Percentiles rank a stretch among this genome's conserved stretches.
These are phyloP conservation scores for Drosophila tropicalis DNA, from an alignment of 1,140 invertebrate species.

Conservation along the genomic window DNA sequence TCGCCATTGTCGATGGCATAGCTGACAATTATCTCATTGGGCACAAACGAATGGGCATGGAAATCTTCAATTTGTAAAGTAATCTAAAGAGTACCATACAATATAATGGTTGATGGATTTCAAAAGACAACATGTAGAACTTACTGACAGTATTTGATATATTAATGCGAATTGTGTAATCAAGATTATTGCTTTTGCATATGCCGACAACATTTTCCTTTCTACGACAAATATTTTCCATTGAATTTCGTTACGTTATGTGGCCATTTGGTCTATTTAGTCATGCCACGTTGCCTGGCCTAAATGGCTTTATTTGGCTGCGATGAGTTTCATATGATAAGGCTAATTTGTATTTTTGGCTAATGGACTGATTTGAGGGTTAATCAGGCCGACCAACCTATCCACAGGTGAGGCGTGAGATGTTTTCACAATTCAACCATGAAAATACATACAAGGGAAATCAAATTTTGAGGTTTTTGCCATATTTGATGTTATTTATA, in stretches of 20 bases:
- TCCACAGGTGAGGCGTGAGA: not conserved
- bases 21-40: constrained; percentile 46
- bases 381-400: not conserved
- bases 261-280: constrained; percentile 38
- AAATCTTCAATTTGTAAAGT: constrained; percentile 54
- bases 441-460: not conserved
- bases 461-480: too few relatives aligned
- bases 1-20: constrained; percentile 37
- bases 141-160: constrained; percentile 37
- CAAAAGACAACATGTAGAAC: constrained; percentile 13
- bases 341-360: constrained; percentile 9
- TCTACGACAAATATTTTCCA: not conserved
- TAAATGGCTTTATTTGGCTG: constrained; percentile 47
- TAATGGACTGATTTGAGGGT: constrained; percentile 5
- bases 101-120: too few relatives aligned
- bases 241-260: constrained; percentile 6
- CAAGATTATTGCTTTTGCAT: constrained; percentile 7
- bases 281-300: constrained; percentile 56
- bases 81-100: constrained; percentile 15
- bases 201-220: constrained; percentile 24
- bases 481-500: too few relatives aligned
- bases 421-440: constrained; percentile 4
- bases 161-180: not conserved
- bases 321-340: constrained; percentile 16
- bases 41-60: constrained; percentile 63